Evolutionary conservation across 2,888 invertebrate species (phyloP).

Genomic region (Caradrina clavipalpis): DNA sequence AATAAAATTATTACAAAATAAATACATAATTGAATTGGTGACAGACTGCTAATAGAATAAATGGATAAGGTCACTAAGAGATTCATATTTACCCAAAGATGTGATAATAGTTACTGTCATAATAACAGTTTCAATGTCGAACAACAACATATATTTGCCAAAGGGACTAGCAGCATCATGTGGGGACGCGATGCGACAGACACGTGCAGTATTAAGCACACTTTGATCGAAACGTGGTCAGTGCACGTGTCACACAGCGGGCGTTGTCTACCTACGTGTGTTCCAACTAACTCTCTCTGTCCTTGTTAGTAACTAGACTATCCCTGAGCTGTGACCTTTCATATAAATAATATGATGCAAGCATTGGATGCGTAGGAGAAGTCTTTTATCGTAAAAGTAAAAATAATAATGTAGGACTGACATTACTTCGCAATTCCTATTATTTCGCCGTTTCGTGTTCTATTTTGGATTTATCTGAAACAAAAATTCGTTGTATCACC

Average conservation of each 20-base stretch:
- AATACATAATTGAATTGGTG: too few species aligned
- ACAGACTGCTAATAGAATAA: too few species aligned
- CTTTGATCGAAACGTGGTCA: constrained; percentile 6
- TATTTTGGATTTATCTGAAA: neutral
- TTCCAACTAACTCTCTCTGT: constrained; percentile 1
- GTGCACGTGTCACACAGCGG: constrained; percentile 14
- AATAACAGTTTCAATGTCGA: neutral
- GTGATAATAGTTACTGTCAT: too few species aligned
- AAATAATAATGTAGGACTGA: too few species aligned
- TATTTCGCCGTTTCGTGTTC: neutral
- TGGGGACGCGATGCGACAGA: neutral
- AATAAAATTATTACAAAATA: too few species aligned
- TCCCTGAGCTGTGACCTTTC: neutral
- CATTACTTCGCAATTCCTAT: neutral
- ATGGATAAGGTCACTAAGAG: too few species aligned
- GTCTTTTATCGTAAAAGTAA: too few species aligned
- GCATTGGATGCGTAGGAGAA: too few species aligned
- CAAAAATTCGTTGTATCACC: constrained; percentile 9
- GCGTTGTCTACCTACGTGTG: neutral
- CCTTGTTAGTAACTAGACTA: neutral
- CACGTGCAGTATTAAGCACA: constrained; percentile 25
- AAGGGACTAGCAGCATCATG: constrained; percentile 10
- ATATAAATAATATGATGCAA: too few species aligned
- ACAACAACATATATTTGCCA: neutral
- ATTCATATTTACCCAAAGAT: too few species aligned